A percentile compares a stretch with the other conserved stretches of the same genome.
Conservation (phyloP, 1,140 invertebrate genomes). For the Drosophila grimshawi region DNA sequence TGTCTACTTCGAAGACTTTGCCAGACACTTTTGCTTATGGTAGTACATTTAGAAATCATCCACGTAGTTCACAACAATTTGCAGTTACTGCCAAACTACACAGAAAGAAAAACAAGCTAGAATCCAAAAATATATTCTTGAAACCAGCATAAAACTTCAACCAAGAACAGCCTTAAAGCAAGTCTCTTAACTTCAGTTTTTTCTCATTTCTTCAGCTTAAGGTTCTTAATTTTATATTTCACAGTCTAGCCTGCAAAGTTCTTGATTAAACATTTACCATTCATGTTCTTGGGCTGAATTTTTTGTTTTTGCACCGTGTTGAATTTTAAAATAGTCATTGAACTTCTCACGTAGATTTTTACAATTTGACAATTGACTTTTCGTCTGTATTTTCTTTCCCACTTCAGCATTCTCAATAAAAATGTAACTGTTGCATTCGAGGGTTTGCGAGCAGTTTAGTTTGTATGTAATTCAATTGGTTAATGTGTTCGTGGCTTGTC, state of each 20-base stretch:
- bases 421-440: conserved; percentile 3
- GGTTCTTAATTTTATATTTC: too few species aligned
- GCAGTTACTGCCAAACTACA: neutral
- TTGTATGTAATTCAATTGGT: conserved; percentile 23
- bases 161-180: too few species aligned
- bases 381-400: neutral
- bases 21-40: conserved; percentile 23
- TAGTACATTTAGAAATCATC: neutral
- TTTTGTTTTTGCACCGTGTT: neutral
- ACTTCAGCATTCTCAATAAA: conserved; percentile 6
- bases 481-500: conserved; percentile 4
- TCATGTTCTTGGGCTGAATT: too few species aligned
- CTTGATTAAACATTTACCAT: too few species aligned
- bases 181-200: neutral
- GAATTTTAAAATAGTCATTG: neutral
- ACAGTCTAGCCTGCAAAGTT: too few species aligned
- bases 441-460: neutral
- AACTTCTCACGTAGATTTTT: conserved; percentile 1
- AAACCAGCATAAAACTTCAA: neutral
- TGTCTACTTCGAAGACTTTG: conserved; percentile 14
- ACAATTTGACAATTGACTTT: neutral
- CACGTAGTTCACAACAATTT: neutral
- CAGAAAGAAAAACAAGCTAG: neutral
- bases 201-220: neutral
- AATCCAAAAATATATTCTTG: neutral